A percentile compares a stretch with the other conserved stretches of the same genome.
Evolutionary conservation across 1,140 invertebrate species (phyloP).

Genomic region (Aphelinus certus): DNA sequence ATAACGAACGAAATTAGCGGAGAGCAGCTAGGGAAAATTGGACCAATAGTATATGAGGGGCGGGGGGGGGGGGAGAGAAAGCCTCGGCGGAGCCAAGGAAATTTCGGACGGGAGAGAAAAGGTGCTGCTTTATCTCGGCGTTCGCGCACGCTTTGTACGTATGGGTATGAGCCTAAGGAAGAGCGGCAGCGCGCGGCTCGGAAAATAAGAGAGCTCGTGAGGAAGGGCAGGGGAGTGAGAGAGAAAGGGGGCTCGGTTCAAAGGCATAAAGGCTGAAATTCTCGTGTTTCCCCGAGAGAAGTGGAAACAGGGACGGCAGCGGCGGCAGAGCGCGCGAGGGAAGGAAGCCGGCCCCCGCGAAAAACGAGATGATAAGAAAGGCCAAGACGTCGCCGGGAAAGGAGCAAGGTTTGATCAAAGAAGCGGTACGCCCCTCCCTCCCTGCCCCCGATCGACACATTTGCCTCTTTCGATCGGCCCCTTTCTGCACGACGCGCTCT

Average conservation of each 20-base stretch:
- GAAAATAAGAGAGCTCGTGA: conserved; percentile 18
- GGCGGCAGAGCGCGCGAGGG: neutral
- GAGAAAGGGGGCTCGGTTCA: conserved; percentile 1
- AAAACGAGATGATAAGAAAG: neutral
- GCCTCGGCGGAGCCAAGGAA: no score
- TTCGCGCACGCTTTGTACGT: neutral
- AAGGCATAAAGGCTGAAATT: conserved; percentile 25
- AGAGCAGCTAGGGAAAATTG: no score
- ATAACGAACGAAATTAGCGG: neutral
- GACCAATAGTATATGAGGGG: no score
- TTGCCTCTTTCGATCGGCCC: neutral
- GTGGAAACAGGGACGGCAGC: conserved; percentile 19
- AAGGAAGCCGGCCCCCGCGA: neutral
- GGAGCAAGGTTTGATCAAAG: conserved; percentile 31
- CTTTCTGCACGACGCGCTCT: neutral
- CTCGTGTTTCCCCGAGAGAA: conserved; percentile 30
- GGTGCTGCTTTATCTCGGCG: neutral
- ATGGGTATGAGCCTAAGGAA: conserved; percentile 1
- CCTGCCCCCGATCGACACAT: neutral
- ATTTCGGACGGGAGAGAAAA: neutral
- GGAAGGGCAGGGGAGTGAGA: neutral
- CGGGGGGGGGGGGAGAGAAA: no score
- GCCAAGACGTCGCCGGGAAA: neutral
- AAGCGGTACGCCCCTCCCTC: conserved; percentile 1
- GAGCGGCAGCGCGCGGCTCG: conserved; percentile 12